These are phyloP conservation scores for Tragelaphus strepsiceros DNA, from an alignment of 2,113 vertebrate species.

Conservation along the genomic window DNA sequence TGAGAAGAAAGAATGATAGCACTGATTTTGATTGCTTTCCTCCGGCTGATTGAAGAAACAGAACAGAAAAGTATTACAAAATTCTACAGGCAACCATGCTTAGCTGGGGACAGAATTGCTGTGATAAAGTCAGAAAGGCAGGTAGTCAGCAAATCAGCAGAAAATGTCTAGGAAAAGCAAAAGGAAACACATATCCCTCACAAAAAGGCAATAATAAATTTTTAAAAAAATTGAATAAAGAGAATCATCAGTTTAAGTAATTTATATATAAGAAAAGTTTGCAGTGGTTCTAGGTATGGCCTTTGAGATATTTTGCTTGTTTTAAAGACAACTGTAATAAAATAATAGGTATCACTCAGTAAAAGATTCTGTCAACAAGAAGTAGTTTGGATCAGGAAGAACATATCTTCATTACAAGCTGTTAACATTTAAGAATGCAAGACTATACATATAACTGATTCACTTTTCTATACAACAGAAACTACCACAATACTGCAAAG, in stretches of 20 bases:
- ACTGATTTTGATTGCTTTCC: background rate
- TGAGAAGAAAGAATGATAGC: background rate
- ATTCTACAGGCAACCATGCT: background rate
- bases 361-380: background rate
- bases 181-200: background rate
- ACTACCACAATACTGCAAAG: background rate
- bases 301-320: background rate
- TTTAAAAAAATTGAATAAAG: background rate
- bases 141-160: background rate
- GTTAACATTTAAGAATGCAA: background rate
- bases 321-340: background rate
- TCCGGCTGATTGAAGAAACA: background rate
- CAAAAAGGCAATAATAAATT: background rate
- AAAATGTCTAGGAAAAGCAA: background rate
- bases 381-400: background rate
- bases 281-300: background rate
- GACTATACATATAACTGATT: background rate
- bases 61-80: background rate
- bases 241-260: background rate
- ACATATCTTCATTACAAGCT: background rate
- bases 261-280: background rate
- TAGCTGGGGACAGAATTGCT: background rate
- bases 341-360: background rate
- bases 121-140: background rate
- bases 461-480: background rate